Evolutionary conservation across 2,797 vertebrate species (phyloP).

Genomic region (Taenioides sp.): DNA sequence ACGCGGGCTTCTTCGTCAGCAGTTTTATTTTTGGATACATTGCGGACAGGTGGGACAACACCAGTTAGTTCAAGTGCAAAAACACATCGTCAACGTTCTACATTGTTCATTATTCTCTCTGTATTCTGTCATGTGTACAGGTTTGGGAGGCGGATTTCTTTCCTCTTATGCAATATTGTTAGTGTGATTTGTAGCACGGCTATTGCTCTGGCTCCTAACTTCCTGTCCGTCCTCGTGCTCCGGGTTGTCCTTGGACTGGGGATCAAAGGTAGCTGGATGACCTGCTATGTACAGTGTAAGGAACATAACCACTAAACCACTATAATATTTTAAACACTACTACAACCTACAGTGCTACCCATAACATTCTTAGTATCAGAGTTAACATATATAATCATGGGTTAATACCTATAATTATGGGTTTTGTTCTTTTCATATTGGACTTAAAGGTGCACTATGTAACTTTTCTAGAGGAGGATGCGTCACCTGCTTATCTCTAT

Average conservation of each 20-base stretch:
- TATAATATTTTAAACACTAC: too few species aligned
- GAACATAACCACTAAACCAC: too few species aligned
- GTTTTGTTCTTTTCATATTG: too few species aligned
- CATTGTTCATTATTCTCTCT: neutral
- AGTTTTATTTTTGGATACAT: constrained; percentile 89
- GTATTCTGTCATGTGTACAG: constrained; percentile 56
- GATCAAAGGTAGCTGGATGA: constrained; percentile 90
- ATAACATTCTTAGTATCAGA: neutral
- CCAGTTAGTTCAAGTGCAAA: neutral
- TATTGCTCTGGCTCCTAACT: constrained; percentile 84
- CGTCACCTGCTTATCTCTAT: too few species aligned
- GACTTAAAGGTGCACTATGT: too few species aligned
- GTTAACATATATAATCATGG: too few species aligned
- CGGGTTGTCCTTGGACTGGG: constrained; percentile 85
- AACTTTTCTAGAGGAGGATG: too few species aligned
- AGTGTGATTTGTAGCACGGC: constrained; percentile 80
- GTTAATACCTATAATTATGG: too few species aligned
- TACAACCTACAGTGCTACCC: neutral
- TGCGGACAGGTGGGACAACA: constrained; percentile 84
- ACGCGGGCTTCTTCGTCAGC: constrained; percentile 88
- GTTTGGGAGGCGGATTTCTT: constrained; percentile 84
- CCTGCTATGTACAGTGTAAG: constrained; percentile 88
- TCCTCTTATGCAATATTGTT: constrained; percentile 82
- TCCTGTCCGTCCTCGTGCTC: constrained; percentile 83
- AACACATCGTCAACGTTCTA: too few species aligned